A percentile compares a stretch with the other conserved stretches of the same genome.
phyloP scores from a whole-genome alignment of 1,140 invertebrate species.

The Armadillidium nasatum region DNA sequence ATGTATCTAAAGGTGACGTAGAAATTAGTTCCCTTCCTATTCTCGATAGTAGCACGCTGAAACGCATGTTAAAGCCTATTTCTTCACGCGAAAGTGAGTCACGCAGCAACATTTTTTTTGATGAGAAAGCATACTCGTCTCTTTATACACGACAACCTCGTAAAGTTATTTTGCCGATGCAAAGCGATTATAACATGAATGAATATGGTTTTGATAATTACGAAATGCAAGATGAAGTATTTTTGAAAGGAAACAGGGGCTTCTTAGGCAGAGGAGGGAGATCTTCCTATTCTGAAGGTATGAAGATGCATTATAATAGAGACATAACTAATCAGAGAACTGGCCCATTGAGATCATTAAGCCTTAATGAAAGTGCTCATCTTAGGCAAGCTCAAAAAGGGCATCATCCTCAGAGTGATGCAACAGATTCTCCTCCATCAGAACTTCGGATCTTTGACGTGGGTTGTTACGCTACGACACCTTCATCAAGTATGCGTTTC shows the following conservation, averaged over 20 bases:
- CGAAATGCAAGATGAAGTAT: conserved; percentile 14
- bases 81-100: conserved; percentile 56
- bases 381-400: neutral
- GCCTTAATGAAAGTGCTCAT: conserved; percentile 1
- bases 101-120: conserved; percentile 27
- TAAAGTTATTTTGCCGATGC: neutral
- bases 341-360: neutral
- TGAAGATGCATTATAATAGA: neutral
- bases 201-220: conserved; percentile 46
- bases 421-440: conserved; percentile 77
- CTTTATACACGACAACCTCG: neutral
- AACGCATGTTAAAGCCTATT: conserved; percentile 89
- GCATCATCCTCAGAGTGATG: neutral
- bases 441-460: conserved; percentile 90
- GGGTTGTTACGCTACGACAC: conserved; percentile 86
- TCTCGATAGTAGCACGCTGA: conserved; percentile 76
- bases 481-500: conserved; percentile 64
- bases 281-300: neutral
- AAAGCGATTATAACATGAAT: conserved; percentile 53
- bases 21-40: conserved; percentile 30
- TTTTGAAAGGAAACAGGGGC: conserved; percentile 21
- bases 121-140: neutral
- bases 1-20: conserved; percentile 50
- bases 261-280: conserved; percentile 4
- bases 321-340: neutral